phyloP scores from a whole-genome alignment of 2,888 invertebrate species.

The Xestobium rufovillosum region DNA sequence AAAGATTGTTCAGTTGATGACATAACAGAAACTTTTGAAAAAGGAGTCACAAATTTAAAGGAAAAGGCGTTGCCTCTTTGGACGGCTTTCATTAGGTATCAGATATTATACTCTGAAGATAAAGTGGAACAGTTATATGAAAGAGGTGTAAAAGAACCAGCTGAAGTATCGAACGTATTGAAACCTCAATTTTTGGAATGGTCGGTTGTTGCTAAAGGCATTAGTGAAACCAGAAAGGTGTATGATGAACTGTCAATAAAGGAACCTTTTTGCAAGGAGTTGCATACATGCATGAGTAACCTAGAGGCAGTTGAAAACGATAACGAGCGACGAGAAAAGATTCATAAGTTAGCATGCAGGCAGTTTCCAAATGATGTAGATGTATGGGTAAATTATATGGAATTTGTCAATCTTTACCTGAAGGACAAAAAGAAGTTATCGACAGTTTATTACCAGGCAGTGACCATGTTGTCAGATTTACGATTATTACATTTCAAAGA shows the following conservation, averaged over 20 bases:
- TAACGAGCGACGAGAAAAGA: neutral
- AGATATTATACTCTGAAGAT: neutral
- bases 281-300: neutral
- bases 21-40: neutral
- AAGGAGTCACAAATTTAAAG: neutral
- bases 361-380: conserved; percentile 1
- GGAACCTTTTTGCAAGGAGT: conserved; percentile 3
- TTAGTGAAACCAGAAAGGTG: neutral
- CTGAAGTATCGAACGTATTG: neutral
- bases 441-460: too few relatives aligned
- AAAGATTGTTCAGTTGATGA: too few relatives aligned
- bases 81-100: neutral
- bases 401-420: neutral
- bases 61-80: conserved; percentile 1
- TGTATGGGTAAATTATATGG: conserved; percentile 1
- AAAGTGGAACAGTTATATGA: neutral
- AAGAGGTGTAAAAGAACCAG: neutral
- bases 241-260: neutral
- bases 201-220: neutral
- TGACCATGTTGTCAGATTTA: too few relatives aligned
- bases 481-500: too few relatives aligned
- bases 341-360: neutral
- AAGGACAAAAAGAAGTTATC: conserved; percentile 1
- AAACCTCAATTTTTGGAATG: neutral
- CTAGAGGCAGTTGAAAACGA: neutral